Evolutionary conservation across 2,888 invertebrate species (phyloP).

Genomic region (Venusia cambrica): DNA sequence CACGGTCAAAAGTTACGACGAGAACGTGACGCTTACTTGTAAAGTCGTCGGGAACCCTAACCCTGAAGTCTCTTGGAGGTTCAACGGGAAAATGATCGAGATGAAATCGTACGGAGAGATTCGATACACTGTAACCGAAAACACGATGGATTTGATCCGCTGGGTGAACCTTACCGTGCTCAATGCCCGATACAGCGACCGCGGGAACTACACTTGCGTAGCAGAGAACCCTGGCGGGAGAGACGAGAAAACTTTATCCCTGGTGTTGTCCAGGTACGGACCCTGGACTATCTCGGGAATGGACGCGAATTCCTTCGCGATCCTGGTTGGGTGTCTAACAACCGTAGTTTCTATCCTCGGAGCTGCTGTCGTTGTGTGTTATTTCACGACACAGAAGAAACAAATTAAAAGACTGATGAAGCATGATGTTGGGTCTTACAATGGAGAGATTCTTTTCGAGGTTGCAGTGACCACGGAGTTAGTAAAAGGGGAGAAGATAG

Average conservation of each 20-base stretch:
- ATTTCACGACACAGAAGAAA: constrained; percentile 74
- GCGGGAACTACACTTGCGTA: constrained; percentile 88
- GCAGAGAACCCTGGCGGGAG: constrained; percentile 92
- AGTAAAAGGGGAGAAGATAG: constrained; percentile 87
- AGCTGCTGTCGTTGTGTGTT: constrained; percentile 72
- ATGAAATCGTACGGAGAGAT: constrained; percentile 72
- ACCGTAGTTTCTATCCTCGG: constrained; percentile 73
- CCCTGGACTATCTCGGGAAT: constrained; percentile 65
- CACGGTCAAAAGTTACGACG: constrained; percentile 83
- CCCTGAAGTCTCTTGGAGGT: constrained; percentile 88
- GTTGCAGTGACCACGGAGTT: constrained; percentile 87
- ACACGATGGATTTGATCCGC: constrained; percentile 68
- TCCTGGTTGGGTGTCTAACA: constrained; percentile 72
- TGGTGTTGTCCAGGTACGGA: constrained; percentile 78
- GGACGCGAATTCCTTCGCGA: constrained; percentile 75
- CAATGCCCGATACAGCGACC: constrained; percentile 83
- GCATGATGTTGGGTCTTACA: constrained; percentile 81
- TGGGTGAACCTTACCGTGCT: constrained; percentile 87
- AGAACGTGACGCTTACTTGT: constrained; percentile 88
- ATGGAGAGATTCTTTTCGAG: constrained; percentile 85
- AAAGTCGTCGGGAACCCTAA: constrained; percentile 88
- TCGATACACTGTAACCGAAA: constrained; percentile 70
- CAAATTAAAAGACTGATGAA: constrained; percentile 82
- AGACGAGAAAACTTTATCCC: constrained; percentile 87
- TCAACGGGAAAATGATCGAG: constrained; percentile 83